Evolutionary conservation across 2,113 vertebrate genomes (phyloP).

Genomic region (Microtus oregoni): DNA sequence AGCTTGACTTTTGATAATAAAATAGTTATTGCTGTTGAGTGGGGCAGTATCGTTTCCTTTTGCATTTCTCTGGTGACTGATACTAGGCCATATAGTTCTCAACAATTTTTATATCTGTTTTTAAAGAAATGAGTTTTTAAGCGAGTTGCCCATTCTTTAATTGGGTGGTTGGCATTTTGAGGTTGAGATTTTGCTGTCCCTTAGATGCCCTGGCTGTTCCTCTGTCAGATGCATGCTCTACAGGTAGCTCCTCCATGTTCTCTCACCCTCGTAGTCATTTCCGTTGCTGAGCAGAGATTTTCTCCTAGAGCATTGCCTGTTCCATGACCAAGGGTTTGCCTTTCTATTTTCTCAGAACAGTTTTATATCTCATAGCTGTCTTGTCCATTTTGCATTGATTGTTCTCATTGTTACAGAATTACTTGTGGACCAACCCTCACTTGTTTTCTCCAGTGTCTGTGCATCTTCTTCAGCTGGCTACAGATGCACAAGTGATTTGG

Average conservation of each 20-base stretch:
- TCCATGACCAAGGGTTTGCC: not conserved
- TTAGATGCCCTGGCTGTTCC: not conserved
- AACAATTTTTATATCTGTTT: not conserved
- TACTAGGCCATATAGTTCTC: not conserved
- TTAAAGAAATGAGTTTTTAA: not conserved
- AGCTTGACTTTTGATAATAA: not conserved
- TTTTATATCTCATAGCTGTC: not conserved
- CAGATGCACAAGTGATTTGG: not conserved
- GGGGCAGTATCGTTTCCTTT: not conserved
- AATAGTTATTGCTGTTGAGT: not conserved
- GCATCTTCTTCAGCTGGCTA: not conserved
- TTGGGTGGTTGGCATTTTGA: not conserved
- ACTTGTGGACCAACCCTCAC: too few relatives aligned
- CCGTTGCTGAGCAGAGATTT: not conserved
- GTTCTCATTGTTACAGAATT: not conserved
- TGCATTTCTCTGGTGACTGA: not conserved
- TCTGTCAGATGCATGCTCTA: not conserved
- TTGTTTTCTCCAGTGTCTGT: not conserved
- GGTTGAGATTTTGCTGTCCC: not conserved
- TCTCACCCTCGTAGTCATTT: not conserved
- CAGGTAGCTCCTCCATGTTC: not conserved
- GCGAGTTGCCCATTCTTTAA: not conserved
- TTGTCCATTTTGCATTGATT: not conserved
- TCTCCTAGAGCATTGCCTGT: too few relatives aligned
- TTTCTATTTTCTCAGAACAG: not conserved